These are phyloP conservation scores for Puntigrus tetrazona DNA, from an alignment of 2,113 vertebrate genomes.

Conservation along the genomic window DNA sequence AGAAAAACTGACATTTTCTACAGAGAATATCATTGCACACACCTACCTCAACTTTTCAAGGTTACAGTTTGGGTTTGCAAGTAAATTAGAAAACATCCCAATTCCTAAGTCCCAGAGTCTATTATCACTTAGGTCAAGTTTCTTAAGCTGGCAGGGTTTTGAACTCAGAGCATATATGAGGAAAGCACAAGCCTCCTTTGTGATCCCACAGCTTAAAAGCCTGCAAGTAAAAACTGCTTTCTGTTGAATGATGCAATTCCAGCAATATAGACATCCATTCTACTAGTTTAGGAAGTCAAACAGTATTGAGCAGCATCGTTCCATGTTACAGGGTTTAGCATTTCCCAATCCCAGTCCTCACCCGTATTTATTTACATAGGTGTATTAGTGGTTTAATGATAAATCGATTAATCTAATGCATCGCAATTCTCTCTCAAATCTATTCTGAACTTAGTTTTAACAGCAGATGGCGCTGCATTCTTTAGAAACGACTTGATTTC, in stretches of 20 bases:
- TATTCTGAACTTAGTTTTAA: no score
- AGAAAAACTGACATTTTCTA: neutral
- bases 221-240: neutral
- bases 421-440: no score
- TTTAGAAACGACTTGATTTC: no score
- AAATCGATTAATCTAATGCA: no score
- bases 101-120: slow-evolving; percentile 39
- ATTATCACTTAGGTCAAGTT: slow-evolving; percentile 46
- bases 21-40: neutral
- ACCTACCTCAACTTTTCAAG: slow-evolving; percentile 40
- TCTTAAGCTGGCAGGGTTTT: slow-evolving; percentile 40
- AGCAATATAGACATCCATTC: neutral
- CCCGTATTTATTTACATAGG: no score
- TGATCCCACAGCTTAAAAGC: slow-evolving; percentile 28
- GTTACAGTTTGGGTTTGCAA: slow-evolving; percentile 35
- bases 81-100: slow-evolving; percentile 30
- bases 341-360: no score
- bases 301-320: neutral
- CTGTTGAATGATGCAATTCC: neutral
- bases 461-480: no score
- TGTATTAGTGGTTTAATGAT: no score
- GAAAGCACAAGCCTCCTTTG: slow-evolving; percentile 46
- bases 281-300: neutral
- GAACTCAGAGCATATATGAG: slow-evolving; percentile 31
- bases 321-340: neutral